Evolutionary conservation across 2,113 vertebrate species (phyloP).

Genomic region (Rhagologus leucostigma): DNA sequence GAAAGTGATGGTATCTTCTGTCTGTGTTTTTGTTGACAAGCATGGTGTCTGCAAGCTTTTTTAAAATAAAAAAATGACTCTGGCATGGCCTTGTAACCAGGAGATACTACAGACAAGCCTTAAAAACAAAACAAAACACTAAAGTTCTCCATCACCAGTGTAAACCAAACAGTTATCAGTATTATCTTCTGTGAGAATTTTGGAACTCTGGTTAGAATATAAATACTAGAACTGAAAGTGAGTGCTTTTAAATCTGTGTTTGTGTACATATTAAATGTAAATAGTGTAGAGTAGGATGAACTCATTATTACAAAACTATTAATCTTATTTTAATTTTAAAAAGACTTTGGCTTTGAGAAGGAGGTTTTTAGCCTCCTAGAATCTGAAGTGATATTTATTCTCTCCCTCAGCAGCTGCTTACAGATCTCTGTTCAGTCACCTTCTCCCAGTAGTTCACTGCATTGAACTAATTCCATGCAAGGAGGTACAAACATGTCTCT

Average conservation of each 20-base stretch:
- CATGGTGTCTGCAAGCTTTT: background rate
- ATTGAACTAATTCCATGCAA: background rate
- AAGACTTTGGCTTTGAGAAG: background rate
- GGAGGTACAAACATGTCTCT: background rate
- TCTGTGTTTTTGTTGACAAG: background rate
- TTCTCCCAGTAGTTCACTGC: background rate
- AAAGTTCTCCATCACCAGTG: background rate
- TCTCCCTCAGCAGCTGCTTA: background rate
- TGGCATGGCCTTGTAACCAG: background rate
- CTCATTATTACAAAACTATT: background rate
- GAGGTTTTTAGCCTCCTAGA: background rate
- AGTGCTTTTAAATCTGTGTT: background rate
- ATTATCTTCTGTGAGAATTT: background rate
- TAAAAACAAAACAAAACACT: background rate
- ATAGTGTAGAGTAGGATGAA: background rate
- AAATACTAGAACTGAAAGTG: background rate
- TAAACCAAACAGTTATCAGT: background rate
- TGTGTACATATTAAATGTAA: background rate
- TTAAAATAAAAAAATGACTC: background rate
- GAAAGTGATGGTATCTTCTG: background rate
- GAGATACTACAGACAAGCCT: background rate
- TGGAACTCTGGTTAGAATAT: background rate
- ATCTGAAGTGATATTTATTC: background rate
- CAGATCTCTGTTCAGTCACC: background rate
- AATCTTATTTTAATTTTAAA: background rate